phyloP scores from a whole-genome alignment of 2,888 invertebrate genomes.

The Griposia aprilina region DNA sequence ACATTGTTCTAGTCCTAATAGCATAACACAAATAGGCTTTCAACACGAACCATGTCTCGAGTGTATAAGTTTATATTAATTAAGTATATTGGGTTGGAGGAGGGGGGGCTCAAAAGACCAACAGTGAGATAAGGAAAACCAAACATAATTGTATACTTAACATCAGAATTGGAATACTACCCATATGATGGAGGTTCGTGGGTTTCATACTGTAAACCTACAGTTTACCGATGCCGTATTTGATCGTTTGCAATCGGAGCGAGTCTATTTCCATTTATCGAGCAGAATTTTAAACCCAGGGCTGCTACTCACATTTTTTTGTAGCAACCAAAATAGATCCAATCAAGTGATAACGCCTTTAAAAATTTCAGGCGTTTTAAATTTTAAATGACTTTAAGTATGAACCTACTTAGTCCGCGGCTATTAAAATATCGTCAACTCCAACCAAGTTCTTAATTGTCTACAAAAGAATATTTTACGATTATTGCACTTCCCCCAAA shows the following conservation, averaged over 20 bases:
- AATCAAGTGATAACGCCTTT: neutral
- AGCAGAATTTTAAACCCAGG: conserved; percentile 16
- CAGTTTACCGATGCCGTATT: conserved; percentile 32
- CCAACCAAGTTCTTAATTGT: conserved; percentile 34
- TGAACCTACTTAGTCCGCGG: conserved; percentile 4
- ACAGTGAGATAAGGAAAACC: conserved; percentile 6
- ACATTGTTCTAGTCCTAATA: conserved; percentile 61
- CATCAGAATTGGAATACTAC: neutral
- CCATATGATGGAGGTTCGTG: too few relatives aligned
- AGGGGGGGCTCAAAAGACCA: conserved; percentile 32
- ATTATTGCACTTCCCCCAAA: conserved; percentile 48
- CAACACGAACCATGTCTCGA: conserved; percentile 71
- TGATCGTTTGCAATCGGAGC: conserved; percentile 28
- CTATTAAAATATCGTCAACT: conserved; percentile 44
- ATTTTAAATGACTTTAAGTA: neutral
- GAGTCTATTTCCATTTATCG: conserved; percentile 13
- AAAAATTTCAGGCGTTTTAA: neutral
- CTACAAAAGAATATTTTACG: conserved; percentile 52
- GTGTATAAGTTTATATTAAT: conserved; percentile 68
- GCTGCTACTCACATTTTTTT: neutral
- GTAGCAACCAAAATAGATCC: too few relatives aligned
- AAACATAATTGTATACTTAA: neutral
- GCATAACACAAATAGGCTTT: conserved; percentile 60
- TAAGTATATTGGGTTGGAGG: conserved; percentile 45
- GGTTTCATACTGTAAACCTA: conserved; percentile 2